These are phyloP conservation scores for Neomicropteryx cornuta DNA, from an alignment of 1,140 invertebrate genomes.

Conservation along the genomic window DNA sequence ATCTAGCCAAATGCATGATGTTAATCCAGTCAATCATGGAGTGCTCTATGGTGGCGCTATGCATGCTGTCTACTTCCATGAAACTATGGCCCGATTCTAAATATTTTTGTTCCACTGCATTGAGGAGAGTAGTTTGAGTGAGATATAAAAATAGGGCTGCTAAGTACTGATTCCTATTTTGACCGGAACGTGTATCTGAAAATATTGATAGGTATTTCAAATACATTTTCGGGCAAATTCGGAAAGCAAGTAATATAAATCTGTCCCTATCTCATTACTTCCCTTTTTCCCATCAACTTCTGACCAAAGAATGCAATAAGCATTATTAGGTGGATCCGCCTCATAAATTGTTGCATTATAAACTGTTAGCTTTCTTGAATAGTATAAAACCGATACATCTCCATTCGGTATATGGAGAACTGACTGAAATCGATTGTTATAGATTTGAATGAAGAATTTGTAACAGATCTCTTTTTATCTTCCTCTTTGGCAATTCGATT, in stretches of 20 bases:
- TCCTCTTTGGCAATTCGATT: conserved; percentile 3
- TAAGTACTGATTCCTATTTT: conserved; percentile 11
- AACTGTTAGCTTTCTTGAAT: conserved; percentile 7
- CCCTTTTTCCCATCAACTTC: conserved; percentile 8
- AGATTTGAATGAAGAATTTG: conserved; percentile 2
- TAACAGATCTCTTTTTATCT: conserved; percentile 8
- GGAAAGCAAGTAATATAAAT: conserved; percentile 3
- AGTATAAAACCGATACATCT: conserved; percentile 5
- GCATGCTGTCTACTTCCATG: conserved; percentile 23
- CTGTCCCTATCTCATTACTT: conserved; percentile 7
- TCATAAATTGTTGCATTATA: conserved; percentile 6
- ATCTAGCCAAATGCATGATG: conserved; percentile 16
- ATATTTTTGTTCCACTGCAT: conserved; percentile 22
- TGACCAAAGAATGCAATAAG: conserved; percentile 6
- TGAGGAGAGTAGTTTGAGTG: conserved; percentile 3
- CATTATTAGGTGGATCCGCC: conserved; percentile 5
- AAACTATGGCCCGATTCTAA: conserved; percentile 24
- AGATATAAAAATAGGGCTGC: conserved; percentile 7
- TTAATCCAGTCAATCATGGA: conserved; percentile 12
- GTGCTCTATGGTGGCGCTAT: conserved; percentile 15
- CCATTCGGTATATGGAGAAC: conserved; percentile 6
- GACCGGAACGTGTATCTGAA: conserved; percentile 9
- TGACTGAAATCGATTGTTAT: conserved; percentile 7
- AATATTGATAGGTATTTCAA: conserved; percentile 9
- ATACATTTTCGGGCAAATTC: conserved; percentile 1